Percentiles rank a stretch among this genome's conserved stretches.
Evolutionary conservation across 2,888 invertebrate species (phyloP).

Genomic region (Conomelus anceps): DNA sequence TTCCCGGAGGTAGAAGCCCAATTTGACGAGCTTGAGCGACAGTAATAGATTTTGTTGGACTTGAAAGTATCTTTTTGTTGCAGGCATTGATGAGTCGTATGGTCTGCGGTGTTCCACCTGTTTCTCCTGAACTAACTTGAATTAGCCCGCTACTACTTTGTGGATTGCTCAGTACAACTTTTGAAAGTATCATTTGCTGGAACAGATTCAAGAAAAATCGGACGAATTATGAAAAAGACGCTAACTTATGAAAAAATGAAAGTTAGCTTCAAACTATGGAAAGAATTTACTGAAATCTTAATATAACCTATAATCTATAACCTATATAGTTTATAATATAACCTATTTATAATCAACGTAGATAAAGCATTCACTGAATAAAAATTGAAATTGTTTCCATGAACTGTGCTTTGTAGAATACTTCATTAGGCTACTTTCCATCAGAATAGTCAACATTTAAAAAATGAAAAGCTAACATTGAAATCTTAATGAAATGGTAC

Average conservation of each 20-base stretch:
- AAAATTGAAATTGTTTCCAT: no score
- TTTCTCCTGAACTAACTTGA: conserved; percentile 7
- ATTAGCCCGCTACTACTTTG: not conserved
- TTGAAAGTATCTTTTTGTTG: conserved; percentile 19
- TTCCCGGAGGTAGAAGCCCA: conserved; percentile 49
- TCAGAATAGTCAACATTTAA: no score
- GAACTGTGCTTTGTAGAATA: no score
- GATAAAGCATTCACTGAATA: no score
- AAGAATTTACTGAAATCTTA: no score
- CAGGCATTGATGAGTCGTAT: conserved; percentile 29
- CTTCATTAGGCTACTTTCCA: no score
- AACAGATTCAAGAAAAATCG: conserved; percentile 4
- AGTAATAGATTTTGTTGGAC: conserved; percentile 52
- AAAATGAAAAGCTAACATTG: no score
- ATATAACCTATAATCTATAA: no score
- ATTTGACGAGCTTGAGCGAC: conserved; percentile 58
- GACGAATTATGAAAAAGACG: not conserved
- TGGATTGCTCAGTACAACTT: conserved; percentile 13
- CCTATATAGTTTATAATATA: no score
- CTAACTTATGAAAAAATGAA: not conserved
- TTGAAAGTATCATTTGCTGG: conserved; percentile 27
- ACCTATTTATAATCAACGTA: no score
- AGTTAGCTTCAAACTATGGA: no score
- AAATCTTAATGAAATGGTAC: no score
- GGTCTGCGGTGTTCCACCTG: conserved; percentile 25